Base-by-base conservation (phyloP, 2,888 invertebrate species). In the Pandemis cinnamomeana region DNA sequence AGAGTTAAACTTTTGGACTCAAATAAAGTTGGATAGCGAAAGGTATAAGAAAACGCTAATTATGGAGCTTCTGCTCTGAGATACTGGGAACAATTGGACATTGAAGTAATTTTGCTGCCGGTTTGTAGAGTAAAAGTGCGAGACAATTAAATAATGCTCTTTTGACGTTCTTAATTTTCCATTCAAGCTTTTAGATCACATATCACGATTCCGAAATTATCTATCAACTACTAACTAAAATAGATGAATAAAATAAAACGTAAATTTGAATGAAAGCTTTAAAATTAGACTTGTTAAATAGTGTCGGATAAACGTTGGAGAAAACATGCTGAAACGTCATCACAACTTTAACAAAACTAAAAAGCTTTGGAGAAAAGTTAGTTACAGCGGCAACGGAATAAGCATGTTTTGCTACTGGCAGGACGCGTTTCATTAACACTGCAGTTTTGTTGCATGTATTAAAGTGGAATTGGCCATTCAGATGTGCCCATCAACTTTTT, bases 401-500 rank as follows among this genome's bases (percentile, higher is more conserved):
- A 46, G 13, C 7, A 44, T 46, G 44, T 48, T 58, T 20, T 55
- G 11, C 41, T n/a, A n/a, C 1, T n/a, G n/a, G 11, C 41, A 58
- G 13, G 58, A 13, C 27, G 51, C 41, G 72, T 69, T 63, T 58
- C 63, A 64, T 64, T 63, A 41, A 42, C 63, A 27, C 15, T 61
- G 48, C 62, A 69, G 67, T 71, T 55, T 20, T 41, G 63, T 68
- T 67, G 71, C 66, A 55, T 64, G 10, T 44, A 67, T 66, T 46
- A 55, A 7, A 69, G 58, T 64, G 60, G 76, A 61, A 64, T 64
- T 64, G 58, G 58, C 83, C 83, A 87, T 89, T 89, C 88, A 89
- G 78, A 86, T 81, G 75, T 82, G 86, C 85, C 84, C 87, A 88
- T 89, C 83, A 80, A 78, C 84, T 90, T 92, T 55, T 89, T 89